Base-by-base conservation (phyloP, 2,888 invertebrate genomes). In the Ophion slaviceki region DNA sequence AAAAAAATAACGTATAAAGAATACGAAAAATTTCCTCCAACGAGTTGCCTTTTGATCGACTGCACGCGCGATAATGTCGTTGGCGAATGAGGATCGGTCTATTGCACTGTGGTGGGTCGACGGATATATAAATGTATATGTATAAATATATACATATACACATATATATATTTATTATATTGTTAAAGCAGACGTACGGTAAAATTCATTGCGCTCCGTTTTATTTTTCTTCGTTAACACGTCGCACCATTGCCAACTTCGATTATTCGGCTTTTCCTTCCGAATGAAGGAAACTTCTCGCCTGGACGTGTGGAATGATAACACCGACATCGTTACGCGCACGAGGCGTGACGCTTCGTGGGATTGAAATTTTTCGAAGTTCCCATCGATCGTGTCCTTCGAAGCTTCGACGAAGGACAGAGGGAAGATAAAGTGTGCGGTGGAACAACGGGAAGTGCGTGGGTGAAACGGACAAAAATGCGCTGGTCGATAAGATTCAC, bases 41-140 rank as follows among this genome's bases (percentile, higher is more conserved):
- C 92, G 92, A 93, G 93, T 92, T 93, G 93, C 94, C 93, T 93
- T 93, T 91, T 92, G 89, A 90, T 90, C 91, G 91, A 92, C 90
- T 90, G 89, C 88, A 88, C 89, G 84, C 87, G 68, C 40, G 86
- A 84, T 88, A 85, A 71, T 81, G 71, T 72, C 88, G 87, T 89
- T 89, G 86, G 88, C 87, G 86, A 72, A 53, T 86, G 88, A 88
- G 71, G 80, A 79, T 80, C 78, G 84, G 70, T 77, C 75, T 67
- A 66, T 68, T 71, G n/a, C 67, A 53, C 72, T 77, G 70, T 80
- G 80, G 83, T 81, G 72, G 59, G 71, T 71, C 59, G 20, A 64
- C 64, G 14, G 61, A 64, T 59, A 68, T 68, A 47, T 47, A 47
- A 57, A 47, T 47, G 14, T 47, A 47, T 11, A 47, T 47, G 47